Conservation (phyloP, 2,888 invertebrate species). For the Ditylenchus weischeri region DNA sequence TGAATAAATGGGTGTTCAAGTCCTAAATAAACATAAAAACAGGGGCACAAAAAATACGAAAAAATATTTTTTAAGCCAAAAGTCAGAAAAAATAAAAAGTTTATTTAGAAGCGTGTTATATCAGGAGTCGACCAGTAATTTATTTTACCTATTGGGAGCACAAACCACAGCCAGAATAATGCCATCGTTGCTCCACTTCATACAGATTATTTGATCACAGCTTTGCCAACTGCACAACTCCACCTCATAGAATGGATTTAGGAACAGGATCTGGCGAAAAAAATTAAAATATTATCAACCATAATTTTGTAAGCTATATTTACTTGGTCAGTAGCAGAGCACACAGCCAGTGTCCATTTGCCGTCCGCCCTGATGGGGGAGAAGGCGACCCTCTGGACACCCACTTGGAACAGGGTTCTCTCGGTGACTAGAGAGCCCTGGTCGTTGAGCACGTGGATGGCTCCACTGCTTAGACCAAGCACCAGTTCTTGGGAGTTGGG, state of each 20-base stretch:
- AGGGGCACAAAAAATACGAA: too few relatives aligned
- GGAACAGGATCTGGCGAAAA: slow-evolving; percentile 26
- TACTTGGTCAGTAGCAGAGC: slow-evolving; percentile 32
- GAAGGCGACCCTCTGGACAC: slow-evolving; percentile 43
- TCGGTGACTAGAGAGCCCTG: slow-evolving; percentile 51
- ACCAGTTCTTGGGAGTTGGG: slow-evolving; percentile 83
- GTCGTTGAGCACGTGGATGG: slow-evolving; percentile 47
- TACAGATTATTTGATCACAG: slow-evolving; percentile 37
- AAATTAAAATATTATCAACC: too few relatives aligned
- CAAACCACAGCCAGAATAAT: slow-evolving; percentile 49
- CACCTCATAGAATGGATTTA: slow-evolving; percentile 39
- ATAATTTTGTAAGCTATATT: too few relatives aligned
- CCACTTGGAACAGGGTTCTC: slow-evolving; percentile 37
- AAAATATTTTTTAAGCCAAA: too few relatives aligned
- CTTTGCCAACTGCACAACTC: slow-evolving; percentile 37
- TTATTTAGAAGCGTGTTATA: too few relatives aligned
- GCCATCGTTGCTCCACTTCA: slow-evolving; percentile 51
- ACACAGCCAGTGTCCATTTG: slow-evolving; percentile 50
- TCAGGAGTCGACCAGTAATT: not conserved
- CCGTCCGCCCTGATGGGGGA: slow-evolving; percentile 34
- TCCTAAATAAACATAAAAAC: too few relatives aligned
- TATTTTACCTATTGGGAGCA: slow-evolving; percentile 32
- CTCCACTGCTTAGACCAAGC: slow-evolving; percentile 48
- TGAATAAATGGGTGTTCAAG: too few relatives aligned
- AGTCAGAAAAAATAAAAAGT: too few relatives aligned